Percentiles rank a stretch among this genome's conserved stretches.
Conservation (phyloP, 2,113 vertebrate genomes). For the Oceanodroma tethys region DNA sequence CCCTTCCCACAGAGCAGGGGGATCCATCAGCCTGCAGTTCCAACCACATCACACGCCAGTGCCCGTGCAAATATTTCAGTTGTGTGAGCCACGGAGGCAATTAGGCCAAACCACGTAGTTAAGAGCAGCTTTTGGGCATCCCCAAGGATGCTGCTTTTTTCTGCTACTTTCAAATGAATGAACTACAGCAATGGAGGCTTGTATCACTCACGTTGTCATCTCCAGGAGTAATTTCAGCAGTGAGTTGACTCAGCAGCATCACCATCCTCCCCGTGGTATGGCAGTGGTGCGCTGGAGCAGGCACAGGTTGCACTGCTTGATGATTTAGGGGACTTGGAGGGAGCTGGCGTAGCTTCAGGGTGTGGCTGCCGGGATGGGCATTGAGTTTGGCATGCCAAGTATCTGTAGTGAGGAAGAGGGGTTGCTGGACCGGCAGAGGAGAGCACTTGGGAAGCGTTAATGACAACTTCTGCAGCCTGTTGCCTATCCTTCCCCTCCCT, state of each 20-base stretch:
- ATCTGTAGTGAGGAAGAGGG: background rate
- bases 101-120: background rate
- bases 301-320: background rate
- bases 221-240: background rate
- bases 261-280: rapidly evolving
- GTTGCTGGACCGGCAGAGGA: background rate
- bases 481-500: background rate
- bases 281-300: background rate
- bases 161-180: background rate
- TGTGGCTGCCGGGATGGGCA: background rate
- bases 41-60: background rate
- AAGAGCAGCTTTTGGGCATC: background rate
- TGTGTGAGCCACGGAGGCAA: background rate
- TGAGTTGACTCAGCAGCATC: background rate
- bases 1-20: background rate
- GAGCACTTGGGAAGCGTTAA: rapidly evolving
- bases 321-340: background rate
- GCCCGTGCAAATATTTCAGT: rapidly evolving
- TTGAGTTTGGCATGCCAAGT: background rate
- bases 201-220: rapidly evolving
- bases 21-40: background rate
- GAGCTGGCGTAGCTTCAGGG: rapidly evolving
- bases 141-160: background rate
- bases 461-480: background rate
- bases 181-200: background rate